Conservation (phyloP, 2,113 vertebrate species). For the Vireo altiloquus region DNA sequence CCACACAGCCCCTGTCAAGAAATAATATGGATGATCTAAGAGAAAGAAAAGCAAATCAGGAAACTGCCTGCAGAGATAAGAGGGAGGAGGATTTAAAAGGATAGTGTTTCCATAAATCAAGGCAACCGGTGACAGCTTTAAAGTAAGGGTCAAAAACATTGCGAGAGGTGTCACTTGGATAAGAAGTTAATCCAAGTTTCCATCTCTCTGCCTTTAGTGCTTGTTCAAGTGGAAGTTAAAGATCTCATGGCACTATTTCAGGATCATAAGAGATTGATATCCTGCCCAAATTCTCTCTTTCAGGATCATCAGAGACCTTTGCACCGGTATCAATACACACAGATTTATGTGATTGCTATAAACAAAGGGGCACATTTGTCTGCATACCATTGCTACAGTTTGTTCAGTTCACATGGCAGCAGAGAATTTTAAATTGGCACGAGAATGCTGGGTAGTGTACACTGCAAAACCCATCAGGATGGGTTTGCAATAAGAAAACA, state of each 20-base stretch:
- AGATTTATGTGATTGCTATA: neutral
- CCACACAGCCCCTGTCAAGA: constrained; percentile 42
- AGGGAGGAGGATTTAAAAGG: constrained; percentile 56
- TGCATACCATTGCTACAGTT: constrained; percentile 14
- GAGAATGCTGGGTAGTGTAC: neutral
- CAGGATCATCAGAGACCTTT: neutral
- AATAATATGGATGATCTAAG: constrained; percentile 49
- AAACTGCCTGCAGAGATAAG: constrained; percentile 68
- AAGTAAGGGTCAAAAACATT: constrained; percentile 67
- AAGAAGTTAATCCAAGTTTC: constrained; percentile 63
- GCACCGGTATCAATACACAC: neutral
- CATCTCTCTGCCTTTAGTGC: constrained; percentile 54
- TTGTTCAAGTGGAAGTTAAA: constrained; percentile 67
- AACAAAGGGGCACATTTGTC: constrained; percentile 22
- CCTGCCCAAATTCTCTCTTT: constrained; percentile 25
- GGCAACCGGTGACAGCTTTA: constrained; percentile 58
- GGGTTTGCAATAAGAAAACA: neutral
- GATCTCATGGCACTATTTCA: constrained; percentile 40
- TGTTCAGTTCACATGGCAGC: neutral
- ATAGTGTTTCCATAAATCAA: constrained; percentile 65
- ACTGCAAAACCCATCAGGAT: neutral
- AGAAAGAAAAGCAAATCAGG: constrained; percentile 64
- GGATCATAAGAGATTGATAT: constrained; percentile 33
- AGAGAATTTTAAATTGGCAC: neutral
- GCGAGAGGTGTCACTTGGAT: constrained; percentile 54